phyloP scores from a whole-genome alignment of 2,113 vertebrate species.

The Etheostoma spectabile region DNA sequence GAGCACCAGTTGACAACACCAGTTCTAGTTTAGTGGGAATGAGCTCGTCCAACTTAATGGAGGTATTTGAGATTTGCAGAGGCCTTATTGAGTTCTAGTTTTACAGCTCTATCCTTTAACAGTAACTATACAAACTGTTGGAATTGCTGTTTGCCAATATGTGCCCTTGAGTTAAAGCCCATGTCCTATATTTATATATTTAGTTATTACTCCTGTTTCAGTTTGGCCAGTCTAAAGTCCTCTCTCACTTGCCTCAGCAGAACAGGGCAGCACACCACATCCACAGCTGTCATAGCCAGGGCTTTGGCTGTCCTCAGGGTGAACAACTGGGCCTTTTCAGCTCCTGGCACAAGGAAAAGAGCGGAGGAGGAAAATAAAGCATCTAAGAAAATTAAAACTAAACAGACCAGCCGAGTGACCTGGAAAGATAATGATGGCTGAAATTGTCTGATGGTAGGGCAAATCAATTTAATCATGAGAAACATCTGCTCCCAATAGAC shows the following conservation, averaged over 20 bases:
- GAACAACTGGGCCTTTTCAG: conserved; percentile 89
- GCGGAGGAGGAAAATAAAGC: conserved; percentile 21
- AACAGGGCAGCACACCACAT: conserved; percentile 87
- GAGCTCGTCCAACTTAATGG: background rate
- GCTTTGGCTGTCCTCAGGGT: conserved; percentile 89
- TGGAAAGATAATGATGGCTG: conserved; percentile 16
- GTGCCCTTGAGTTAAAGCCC: background rate
- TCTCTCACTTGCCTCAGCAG: conserved; percentile 85
- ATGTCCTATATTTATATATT: background rate
- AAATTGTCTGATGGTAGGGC: conserved; percentile 1
- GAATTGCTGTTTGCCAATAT: background rate
- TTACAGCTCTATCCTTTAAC: background rate
- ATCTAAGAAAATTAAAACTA: conserved; percentile 13
- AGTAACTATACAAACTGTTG: background rate
- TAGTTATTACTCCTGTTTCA: conserved; percentile 77
- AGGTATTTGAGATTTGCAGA: background rate
- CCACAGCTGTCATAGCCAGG: conserved; percentile 91
- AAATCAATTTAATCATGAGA: background rate
- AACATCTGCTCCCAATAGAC: background rate
- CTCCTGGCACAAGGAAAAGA: conserved; percentile 79
- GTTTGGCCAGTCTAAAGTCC: conserved; percentile 85
- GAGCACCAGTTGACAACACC: background rate
- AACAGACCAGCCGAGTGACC: conserved; percentile 20
- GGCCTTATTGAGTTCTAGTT: background rate
- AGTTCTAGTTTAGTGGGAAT: background rate